Evolutionary conservation across 2,113 vertebrate species (phyloP), one percentile per base, ranked within the genome.

Genomic region (Chloropsis cyanopogon): DNA sequence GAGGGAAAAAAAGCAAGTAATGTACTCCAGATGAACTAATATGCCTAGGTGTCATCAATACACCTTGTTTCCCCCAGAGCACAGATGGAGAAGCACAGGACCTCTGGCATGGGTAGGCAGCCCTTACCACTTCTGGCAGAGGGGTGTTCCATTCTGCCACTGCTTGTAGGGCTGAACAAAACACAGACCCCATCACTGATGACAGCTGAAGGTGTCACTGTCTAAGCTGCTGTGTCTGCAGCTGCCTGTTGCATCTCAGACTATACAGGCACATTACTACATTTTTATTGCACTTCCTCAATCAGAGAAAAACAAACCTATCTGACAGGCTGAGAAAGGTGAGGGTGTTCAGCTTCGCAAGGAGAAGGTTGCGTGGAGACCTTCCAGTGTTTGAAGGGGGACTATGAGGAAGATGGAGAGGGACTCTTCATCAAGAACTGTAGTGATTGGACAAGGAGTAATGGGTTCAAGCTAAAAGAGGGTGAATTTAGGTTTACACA

Each of bases 1-100:
- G 5, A 20, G 5, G 6, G 0, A 1, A 17, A 44, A 26, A 20
- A 47, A 5, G 1, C 16, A 60, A 64, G 28, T 12, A 21, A 80
- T 18, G 4, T 52, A 37, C 14, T 72, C 24, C 25, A 39, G 49
- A 69, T 4, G 28, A 90, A 66, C 2, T 21, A 35, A 35, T 47
- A 31, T 0, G 0, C 25, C 21, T 11, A 11, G 21, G 6, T 52
- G 26, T 28, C 64, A 21, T 33, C 54, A 26, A 39, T 28, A 11
- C 7, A 14, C 12, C 10, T 77, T 11, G 12, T 68, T 88, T 64
- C 12, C 31, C n/a, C 22, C 72, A 59, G 50, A 72, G 37, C 59
- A 81, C 2, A 3, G 42, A 52, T 4, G 19, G 24, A 59, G 50
- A 59, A 59, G 13, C 2, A 2, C n/a, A 77, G 44, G 13, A 52